phyloP scores from a whole-genome alignment of 2,797 vertebrate species.

The Sebastes elongatus region DNA sequence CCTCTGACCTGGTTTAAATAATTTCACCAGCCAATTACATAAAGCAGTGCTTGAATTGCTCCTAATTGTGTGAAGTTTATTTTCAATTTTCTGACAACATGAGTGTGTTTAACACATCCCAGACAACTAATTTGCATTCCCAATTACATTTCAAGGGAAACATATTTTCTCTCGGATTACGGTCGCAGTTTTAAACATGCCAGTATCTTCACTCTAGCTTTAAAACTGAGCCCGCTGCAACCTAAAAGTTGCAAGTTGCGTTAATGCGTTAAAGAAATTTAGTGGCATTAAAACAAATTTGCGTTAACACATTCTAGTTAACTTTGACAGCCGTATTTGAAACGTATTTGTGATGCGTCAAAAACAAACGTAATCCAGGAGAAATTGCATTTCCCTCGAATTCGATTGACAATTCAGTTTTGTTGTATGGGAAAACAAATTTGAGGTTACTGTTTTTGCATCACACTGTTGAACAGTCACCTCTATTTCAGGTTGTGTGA shows the following conservation, averaged over 20 bases:
- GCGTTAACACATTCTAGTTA: accelerated
- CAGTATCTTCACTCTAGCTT: too few species aligned
- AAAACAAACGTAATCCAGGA: neutral
- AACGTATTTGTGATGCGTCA: neutral
- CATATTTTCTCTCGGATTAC: neutral
- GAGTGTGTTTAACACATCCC: neutral
- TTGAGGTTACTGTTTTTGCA: neutral
- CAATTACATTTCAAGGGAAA: neutral
- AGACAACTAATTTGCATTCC: neutral
- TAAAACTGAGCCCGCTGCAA: too few species aligned
- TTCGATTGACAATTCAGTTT: neutral
- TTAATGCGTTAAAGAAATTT: too few species aligned
- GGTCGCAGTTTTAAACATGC: neutral
- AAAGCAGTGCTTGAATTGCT: neutral
- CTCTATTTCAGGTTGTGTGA: constrained; percentile 9
- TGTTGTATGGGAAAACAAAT: neutral
- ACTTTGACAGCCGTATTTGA: accelerated
- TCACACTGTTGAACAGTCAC: neutral
- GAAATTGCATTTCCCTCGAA: accelerated
- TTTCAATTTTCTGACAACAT: neutral
- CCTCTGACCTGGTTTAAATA: neutral
- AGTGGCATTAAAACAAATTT: too few species aligned
- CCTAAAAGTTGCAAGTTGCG: too few species aligned
- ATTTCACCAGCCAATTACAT: neutral
- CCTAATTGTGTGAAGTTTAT: neutral